Evolutionary conservation across 1,140 invertebrate genomes (phyloP).

Genomic region (Trypoxylus dichotomus): DNA sequence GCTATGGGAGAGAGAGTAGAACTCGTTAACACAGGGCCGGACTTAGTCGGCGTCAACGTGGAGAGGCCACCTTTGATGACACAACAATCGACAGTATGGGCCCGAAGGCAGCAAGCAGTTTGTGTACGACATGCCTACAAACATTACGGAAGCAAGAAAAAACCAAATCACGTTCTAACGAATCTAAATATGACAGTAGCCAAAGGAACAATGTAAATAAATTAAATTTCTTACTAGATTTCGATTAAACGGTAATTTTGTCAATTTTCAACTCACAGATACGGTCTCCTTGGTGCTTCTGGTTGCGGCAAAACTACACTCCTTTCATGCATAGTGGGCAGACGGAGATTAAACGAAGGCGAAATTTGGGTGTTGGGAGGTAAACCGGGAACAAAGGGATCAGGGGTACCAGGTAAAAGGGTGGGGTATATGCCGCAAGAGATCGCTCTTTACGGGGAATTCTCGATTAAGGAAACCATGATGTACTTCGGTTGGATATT

Average conservation of each 20-base stretch:
- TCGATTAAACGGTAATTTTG: conserved; percentile 68
- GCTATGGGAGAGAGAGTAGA: conserved; percentile 50
- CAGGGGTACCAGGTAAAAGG: conserved; percentile 85
- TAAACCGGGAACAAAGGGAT: conserved; percentile 76
- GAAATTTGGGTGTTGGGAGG: conserved; percentile 86
- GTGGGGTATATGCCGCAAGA: conserved; percentile 88
- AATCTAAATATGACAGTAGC: conserved; percentile 88
- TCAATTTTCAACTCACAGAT: conserved; percentile 60
- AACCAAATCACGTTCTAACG: conserved; percentile 82
- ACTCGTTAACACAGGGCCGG: conserved; percentile 46
- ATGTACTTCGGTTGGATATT: conserved; percentile 97
- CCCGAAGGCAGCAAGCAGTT: conserved; percentile 75
- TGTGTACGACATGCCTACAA: conserved; percentile 81
- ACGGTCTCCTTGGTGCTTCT: conserved; percentile 83
- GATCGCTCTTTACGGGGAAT: conserved; percentile 91
- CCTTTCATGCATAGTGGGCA: conserved; percentile 84
- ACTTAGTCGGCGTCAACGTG: conserved; percentile 50
- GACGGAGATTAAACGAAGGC: conserved; percentile 77
- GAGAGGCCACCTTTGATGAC: conserved; percentile 49
- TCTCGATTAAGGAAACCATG: conserved; percentile 93
- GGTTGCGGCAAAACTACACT: conserved; percentile 86
- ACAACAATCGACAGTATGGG: conserved; percentile 73
- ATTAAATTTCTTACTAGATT: conserved; percentile 39
- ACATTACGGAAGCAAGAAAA: conserved; percentile 80
- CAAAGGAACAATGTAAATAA: conserved; percentile 86